phyloP scores from a whole-genome alignment of 2,888 invertebrate species.

The Monopis laevigella region DNA sequence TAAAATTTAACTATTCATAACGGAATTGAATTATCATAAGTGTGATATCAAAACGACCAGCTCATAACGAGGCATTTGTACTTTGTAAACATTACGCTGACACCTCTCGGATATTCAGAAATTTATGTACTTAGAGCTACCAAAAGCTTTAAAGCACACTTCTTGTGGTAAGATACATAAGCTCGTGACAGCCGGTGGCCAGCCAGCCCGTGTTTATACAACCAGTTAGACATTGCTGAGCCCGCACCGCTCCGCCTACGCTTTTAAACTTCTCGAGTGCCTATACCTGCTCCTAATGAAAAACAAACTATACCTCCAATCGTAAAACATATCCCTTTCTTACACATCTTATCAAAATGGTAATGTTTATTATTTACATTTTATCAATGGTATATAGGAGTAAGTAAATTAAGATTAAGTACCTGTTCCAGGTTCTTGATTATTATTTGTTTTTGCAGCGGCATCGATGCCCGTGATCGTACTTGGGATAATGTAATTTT shows the following conservation, averaged over 20 bases:
- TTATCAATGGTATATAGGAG: too few species aligned
- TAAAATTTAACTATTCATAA: too few species aligned
- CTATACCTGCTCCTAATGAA: neutral
- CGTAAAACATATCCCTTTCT: too few species aligned
- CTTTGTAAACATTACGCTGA: conserved; percentile 3
- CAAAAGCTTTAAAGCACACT: neutral
- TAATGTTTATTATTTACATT: too few species aligned
- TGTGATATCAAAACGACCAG: too few species aligned
- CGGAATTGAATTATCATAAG: too few species aligned
- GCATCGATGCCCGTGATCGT: neutral
- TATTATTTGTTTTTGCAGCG: too few species aligned
- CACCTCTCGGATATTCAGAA: neutral
- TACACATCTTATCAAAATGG: too few species aligned
- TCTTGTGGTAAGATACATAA: conserved; percentile 6
- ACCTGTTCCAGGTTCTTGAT: too few species aligned
- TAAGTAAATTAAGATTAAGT: too few species aligned
- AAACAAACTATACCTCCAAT: conserved; percentile 2
- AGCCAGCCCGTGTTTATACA: conserved; percentile 1
- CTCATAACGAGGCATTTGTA: too few species aligned
- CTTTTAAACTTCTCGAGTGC: neutral
- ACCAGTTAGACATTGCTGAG: conserved; percentile 3
- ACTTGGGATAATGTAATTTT: conserved; percentile 46
- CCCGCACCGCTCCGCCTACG: conserved; percentile 2
- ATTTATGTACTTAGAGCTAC: conserved; percentile 1
- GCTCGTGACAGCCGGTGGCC: conserved; percentile 3